Evolutionary conservation across 2,888 invertebrate species (phyloP), one percentile per base, ranked within the genome.

Genomic region (Galeopsomyia nigrocyanea): DNA sequence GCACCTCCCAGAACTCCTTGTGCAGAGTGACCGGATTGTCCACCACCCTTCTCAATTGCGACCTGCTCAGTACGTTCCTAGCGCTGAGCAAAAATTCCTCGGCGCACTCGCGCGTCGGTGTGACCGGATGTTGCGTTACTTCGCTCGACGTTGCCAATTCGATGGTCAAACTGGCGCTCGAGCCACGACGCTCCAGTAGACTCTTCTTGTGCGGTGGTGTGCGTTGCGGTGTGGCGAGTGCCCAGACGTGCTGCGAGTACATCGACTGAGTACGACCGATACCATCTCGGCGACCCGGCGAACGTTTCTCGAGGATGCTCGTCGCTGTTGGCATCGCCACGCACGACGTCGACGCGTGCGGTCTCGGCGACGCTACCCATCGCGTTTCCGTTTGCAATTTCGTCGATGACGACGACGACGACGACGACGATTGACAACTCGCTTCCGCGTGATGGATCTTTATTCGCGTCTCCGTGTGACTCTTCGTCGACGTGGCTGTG

Each of bases 1-100:
- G 97, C 81, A 97, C 92, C 86, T 96, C 96, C 96, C 96, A 97
- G 84, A 97, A 97, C 85, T 97, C 97, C 81, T 95, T 93, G 82
- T 95, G 93, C 66, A 97, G 84, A 76, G 87, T 84, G 57, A 86
- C 80, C 0, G 88, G 87, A 79, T 90, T 88, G 74, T 86, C 86
- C 17, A 90, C 80, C 65, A 87, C 87, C 73, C 87, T 87, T 55
- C 87, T 84, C 57, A 91, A 82, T 79, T 90, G 89, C 17, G 87
- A 82, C 55, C 90, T 83, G 19, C 89, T 89, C 75, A 91, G 81
- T 65, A 89, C 82, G 76, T 90, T 89, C 6, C 90, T 89, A 16
- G 90, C 89, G 53, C 90, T 89, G 64, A 89, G 77, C n/a, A 90
- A 81, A 80, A 87, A 90, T 79, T 90, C 90, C 75, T 89, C 88